Percentiles rank a stretch among this genome's conserved stretches.
Conservation (phyloP, 2,113 vertebrate genomes). For the Myiozetetes cayanensis region DNA sequence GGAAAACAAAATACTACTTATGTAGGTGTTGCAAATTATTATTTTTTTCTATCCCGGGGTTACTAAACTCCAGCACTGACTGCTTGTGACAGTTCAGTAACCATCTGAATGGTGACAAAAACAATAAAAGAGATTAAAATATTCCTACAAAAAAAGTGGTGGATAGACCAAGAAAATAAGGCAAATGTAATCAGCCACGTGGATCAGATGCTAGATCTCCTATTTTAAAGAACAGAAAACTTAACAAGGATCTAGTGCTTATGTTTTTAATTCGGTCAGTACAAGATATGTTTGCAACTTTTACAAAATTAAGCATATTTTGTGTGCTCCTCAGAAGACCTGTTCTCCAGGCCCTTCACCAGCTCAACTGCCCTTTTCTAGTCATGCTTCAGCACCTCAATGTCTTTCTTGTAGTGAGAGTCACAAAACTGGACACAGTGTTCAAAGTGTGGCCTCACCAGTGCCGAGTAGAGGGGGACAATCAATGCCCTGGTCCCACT, state of each 20-base stretch:
- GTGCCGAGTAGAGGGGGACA: fast-evolving
- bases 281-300: neutral
- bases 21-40: fast-evolving
- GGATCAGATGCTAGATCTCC: neutral
- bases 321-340: neutral
- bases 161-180: neutral
- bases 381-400: neutral
- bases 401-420: neutral
- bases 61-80: neutral
- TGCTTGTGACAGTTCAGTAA: neutral
- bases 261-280: neutral
- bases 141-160: neutral
- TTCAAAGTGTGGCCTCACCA: neutral
- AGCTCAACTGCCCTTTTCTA: neutral
- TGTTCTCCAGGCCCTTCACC: neutral
- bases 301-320: neutral
- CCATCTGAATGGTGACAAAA: neutral
- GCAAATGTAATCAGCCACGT: neutral
- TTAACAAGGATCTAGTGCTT: neutral
- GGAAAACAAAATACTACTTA: neutral
- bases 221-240: neutral
- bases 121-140: neutral
- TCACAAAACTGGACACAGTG: neutral
- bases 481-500: neutral
- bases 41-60: neutral